These are phyloP conservation scores for Pachypeltis micranthus DNA, from an alignment of 1,140 invertebrate species.

Conservation along the genomic window DNA sequence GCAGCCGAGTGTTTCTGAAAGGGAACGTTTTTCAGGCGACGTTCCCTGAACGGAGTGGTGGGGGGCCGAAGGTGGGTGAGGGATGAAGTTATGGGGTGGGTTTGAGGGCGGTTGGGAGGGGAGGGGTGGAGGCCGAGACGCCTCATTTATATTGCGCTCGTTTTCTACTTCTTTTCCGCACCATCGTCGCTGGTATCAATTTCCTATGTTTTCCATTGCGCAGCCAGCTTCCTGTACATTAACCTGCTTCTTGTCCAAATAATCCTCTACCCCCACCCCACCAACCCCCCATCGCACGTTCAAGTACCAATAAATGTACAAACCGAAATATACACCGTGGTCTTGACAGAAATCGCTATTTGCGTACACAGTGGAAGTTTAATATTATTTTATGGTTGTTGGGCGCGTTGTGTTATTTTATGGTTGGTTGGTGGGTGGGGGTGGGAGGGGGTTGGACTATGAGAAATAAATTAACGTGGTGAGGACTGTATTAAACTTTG, in stretches of 20 bases:
- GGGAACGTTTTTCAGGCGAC: slow-evolving; percentile 19
- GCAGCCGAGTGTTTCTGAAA: slow-evolving; percentile 17
- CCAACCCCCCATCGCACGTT: background rate
- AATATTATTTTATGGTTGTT: background rate
- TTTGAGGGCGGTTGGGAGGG: background rate
- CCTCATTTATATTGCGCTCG: slow-evolving; percentile 20
- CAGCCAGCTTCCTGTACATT: background rate
- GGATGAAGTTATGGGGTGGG: too few species aligned
- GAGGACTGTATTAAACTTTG: too few species aligned
- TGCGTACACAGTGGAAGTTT: too few species aligned
- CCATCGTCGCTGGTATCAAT: slow-evolving; percentile 19
- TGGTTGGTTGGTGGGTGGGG: too few species aligned
- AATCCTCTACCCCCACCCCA: background rate
- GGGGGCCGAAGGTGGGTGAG: too few species aligned
- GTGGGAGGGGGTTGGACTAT: too few species aligned
- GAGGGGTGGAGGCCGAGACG: background rate
- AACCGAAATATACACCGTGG: background rate
- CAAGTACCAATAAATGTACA: slow-evolving; percentile 4
- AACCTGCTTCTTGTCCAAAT: background rate
- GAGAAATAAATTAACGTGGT: too few species aligned
- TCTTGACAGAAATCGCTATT: background rate
- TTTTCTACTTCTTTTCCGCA: slow-evolving; percentile 15
- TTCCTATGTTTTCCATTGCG: background rate
- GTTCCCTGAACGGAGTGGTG: too few species aligned
- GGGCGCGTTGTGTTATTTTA: too few species aligned